Evolutionary conservation across 2,113 vertebrate species (phyloP).

Genomic region (Scartelaos histophorus): DNA sequence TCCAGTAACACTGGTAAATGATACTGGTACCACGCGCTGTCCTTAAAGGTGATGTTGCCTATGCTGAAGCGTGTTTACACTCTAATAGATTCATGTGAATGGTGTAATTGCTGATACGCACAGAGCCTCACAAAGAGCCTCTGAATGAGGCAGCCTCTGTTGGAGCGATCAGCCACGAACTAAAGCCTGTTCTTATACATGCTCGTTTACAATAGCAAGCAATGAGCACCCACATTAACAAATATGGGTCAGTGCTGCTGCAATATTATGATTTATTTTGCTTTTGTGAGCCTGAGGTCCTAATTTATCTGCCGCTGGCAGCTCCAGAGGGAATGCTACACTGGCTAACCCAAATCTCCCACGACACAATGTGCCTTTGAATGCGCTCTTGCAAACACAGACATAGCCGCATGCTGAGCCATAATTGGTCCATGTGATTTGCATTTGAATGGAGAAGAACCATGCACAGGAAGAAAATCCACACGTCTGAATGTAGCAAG

Average conservation of each 20-base stretch:
- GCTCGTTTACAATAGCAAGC: slow-evolving; percentile 32
- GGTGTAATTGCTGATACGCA: slow-evolving; percentile 34
- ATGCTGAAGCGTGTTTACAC: slow-evolving; percentile 2
- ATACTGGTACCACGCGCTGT: neutral
- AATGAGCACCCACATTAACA: slow-evolving; percentile 56
- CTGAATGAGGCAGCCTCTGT: slow-evolving; percentile 31
- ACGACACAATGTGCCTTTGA: slow-evolving; percentile 60
- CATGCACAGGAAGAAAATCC: slow-evolving; percentile 47
- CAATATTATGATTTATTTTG: slow-evolving; percentile 60
- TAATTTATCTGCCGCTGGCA: slow-evolving; percentile 56
- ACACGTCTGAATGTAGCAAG: slow-evolving; percentile 18
- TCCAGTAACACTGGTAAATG: neutral
- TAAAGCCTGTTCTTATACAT: slow-evolving; percentile 20
- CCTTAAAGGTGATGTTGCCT: neutral
- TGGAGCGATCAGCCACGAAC: slow-evolving; percentile 35
- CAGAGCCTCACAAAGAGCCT: slow-evolving; percentile 41
- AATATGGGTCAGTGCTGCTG: slow-evolving; percentile 56
- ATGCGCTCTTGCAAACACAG: slow-evolving; percentile 63
- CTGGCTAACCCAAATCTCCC: slow-evolving; percentile 52
- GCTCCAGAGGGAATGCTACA: slow-evolving; percentile 44
- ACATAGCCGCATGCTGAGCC: slow-evolving; percentile 60
- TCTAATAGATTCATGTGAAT: neutral
- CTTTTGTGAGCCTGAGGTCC: slow-evolving; percentile 55
- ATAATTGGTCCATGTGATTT: slow-evolving; percentile 71
- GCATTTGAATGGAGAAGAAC: slow-evolving; percentile 70